Evolutionary conservation across 2,888 invertebrate genomes (phyloP), one percentile per base, ranked within the genome.

Genomic region (Colostygia pectinataria): DNA sequence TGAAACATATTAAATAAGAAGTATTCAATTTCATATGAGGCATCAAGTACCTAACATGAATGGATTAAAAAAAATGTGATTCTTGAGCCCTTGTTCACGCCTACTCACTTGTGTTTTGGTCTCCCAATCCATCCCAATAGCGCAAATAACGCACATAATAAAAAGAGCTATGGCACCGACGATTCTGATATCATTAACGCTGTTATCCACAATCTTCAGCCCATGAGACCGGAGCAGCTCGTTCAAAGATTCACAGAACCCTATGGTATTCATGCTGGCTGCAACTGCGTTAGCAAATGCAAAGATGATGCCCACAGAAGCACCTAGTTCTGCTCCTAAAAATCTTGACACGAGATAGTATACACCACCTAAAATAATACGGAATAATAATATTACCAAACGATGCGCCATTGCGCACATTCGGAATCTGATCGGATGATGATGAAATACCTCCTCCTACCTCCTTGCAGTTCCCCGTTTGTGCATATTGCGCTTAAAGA

Each of bases 391-490:
- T 18, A 18, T 18, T 18, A 2, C 18, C 18, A 18, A 18, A 18
- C 18, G 4, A 18, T 18, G 18, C n/a, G n/a, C n/a, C n/a, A n/a
- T n/a, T n/a, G n/a, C n/a, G n/a, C n/a, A n/a, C n/a, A n/a, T n/a
- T n/a, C n/a, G n/a, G n/a, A n/a, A n/a, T n/a, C n/a, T n/a, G n/a
- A n/a, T n/a, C n/a, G n/a, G n/a, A n/a, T n/a, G n/a, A n/a, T n/a
- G n/a, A n/a, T n/a, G n/a, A n/a, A n/a, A n/a, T 20, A 20, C 5
- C 4, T 20, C 1, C 5, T 20, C n/a, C n/a, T 90, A 96, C 97
- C 98, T 92, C 98, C 98, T 92, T 97, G 97, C 45, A 99, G 97
- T 89, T 98, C 97, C 39, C 99, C 99, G 87, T 99, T 99, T 57
- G 99, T 99, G 80, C 95, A 94, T 66, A 97, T 95, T 49, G 96